Conservation (phyloP, 2,888 invertebrate genomes). For the Amiota minor region DNA sequence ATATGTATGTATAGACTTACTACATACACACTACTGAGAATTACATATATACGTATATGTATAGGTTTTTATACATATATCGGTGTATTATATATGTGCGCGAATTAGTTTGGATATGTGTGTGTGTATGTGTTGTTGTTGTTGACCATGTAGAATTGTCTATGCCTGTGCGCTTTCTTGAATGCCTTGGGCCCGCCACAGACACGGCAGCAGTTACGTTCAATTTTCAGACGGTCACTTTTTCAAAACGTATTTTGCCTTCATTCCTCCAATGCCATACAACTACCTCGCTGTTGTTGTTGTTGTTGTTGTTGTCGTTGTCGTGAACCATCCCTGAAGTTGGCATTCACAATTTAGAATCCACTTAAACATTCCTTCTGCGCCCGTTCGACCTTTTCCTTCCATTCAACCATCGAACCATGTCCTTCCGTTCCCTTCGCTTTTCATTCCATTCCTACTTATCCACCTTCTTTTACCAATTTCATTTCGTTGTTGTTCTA, state of each 20-base stretch:
- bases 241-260: slow-evolving; percentile 57
- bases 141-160: slow-evolving; percentile 9
- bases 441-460: too few relatives aligned
- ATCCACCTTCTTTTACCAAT: too few relatives aligned
- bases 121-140: slow-evolving; percentile 6
- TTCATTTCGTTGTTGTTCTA: too few relatives aligned
- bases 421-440: background rate
- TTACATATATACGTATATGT: slow-evolving; percentile 2
- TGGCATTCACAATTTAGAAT: slow-evolving; percentile 54
- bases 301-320: slow-evolving; percentile 7
- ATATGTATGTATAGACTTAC: slow-evolving; percentile 5
- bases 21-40: background rate
- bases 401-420: too few relatives aligned
- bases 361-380: slow-evolving; percentile 60
- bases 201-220: slow-evolving; percentile 58
- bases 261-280: background rate
- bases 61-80: slow-evolving; percentile 9
- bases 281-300: too few relatives aligned
- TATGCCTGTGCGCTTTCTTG: slow-evolving; percentile 57
- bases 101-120: slow-evolving; percentile 1
- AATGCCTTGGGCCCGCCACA: slow-evolving; percentile 60
- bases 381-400: slow-evolving; percentile 34
- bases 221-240: slow-evolving; percentile 66
- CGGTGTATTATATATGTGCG: slow-evolving; percentile 6
- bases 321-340: slow-evolving; percentile 51